Evolutionary conservation across 64 coral and sea anemone species (phyloP), one percentile per base, ranked within the genome.

Genomic region (Pocillopora damicornis): DNA sequence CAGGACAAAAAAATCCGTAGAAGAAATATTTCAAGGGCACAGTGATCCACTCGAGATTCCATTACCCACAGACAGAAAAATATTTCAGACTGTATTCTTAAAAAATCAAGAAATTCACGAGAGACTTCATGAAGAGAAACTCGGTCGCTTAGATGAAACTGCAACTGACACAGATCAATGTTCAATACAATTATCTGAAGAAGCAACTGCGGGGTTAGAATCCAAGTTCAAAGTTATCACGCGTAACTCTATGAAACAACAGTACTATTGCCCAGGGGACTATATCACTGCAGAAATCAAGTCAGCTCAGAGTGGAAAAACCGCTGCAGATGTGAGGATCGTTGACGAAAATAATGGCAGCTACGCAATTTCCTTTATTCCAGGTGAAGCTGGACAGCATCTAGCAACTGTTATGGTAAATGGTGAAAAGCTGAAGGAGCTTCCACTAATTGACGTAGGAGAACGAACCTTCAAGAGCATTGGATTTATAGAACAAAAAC

Each of bases 101-200:
- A 23, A 72, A 85, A 85, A 85, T 65, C 22, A 73, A 56, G 63
- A 71, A 72, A 72, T 85, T 18, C 25, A 13, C 16, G 37, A 85
- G 1, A 56, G 17, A 18, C 81, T 85, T 16, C 1, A 82, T 64
- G 60, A 63, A 42, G 35, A 30, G 18, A 37, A 2, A 16, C 1
- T 62, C 18, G 61, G 79, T 1, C 61, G 30, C 59, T 59, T 82
- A 13, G 30, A 37, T 7, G 11, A 20, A 63, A 37, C 79, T 37
- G 79, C 3, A 38, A 37, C 30, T 1, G 25, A 30, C 3, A 26
- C 7, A 18, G 37, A 37, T 6, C 79, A 65, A 15, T 82, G 60
- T 60, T 37, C 13, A 9, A 1, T 64, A 4, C 26, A 64, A 64
- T 14, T 15, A 37, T 37, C 20, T 9, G 9, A 37, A 20, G 60